Evolutionary conservation across 2,888 invertebrate species (phyloP).

Genomic region (Byasa hedistus): DNA sequence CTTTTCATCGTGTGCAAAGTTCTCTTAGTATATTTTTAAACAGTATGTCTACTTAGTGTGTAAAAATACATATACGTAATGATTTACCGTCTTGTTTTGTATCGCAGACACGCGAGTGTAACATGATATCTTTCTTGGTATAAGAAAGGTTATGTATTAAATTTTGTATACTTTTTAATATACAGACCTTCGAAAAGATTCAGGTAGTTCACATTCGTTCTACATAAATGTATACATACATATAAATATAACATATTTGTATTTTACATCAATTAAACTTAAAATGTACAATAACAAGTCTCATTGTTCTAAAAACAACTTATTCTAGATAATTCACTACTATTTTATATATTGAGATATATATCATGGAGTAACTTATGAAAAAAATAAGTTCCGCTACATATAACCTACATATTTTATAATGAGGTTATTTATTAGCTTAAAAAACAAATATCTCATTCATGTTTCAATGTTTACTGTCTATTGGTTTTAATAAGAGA

Average conservation of each 20-base stretch:
- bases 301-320: too few species aligned
- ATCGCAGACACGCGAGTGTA: slow-evolving; percentile 11
- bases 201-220: slow-evolving; percentile 1
- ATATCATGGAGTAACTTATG: too few species aligned
- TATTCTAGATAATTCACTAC: too few species aligned
- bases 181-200: not conserved
- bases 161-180: slow-evolving; percentile 2
- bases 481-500: not conserved
- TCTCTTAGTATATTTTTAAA: slow-evolving; percentile 11
- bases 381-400: too few species aligned
- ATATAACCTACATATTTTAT: too few species aligned
- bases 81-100: slow-evolving; percentile 20
- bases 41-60: slow-evolving; percentile 10
- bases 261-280: too few species aligned
- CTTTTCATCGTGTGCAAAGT: slow-evolving; percentile 4
- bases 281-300: too few species aligned
- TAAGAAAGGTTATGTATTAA: slow-evolving; percentile 9
- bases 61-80: slow-evolving; percentile 11
- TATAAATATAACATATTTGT: too few species aligned
- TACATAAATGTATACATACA: too few species aligned
- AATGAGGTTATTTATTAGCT: not conserved
- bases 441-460: not conserved
- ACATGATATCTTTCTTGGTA: slow-evolving; percentile 16
- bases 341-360: too few species aligned
- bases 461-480: not conserved